A percentile compares a stretch with the other conserved stretches of the same genome.
These are phyloP conservation scores for Tenodera sinensis DNA, from an alignment of 2,888 invertebrate genomes.

Conservation along the genomic window DNA sequence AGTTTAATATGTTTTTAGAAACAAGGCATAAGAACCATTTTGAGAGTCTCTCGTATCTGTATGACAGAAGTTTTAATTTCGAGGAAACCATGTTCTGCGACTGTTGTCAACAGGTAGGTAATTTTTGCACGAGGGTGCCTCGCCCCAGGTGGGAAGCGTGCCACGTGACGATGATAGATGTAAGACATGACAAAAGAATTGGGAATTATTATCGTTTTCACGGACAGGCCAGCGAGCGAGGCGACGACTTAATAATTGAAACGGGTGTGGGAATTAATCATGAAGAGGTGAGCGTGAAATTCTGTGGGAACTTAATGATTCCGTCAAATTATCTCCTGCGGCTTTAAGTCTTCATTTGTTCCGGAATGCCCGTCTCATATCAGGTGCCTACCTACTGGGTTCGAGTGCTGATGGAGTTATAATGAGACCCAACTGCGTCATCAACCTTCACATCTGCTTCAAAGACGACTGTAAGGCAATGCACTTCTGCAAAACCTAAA, in stretches of 20 bases:
- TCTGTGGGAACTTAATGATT: not conserved
- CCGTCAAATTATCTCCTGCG: not conserved
- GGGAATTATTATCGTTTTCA: slow-evolving; percentile 12
- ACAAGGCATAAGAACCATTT: too few species aligned
- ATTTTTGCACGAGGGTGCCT: not conserved
- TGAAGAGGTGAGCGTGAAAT: not conserved
- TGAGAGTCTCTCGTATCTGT: too few species aligned
- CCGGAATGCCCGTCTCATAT: not conserved
- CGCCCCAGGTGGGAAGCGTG: not conserved
- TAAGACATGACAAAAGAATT: slow-evolving; percentile 5
- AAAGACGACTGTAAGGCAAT: too few species aligned
- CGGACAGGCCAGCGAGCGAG: not conserved
- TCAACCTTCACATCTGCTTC: too few species aligned
- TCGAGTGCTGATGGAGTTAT: not conserved
- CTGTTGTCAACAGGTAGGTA: not conserved
- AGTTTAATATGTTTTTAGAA: too few species aligned
- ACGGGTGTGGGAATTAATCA: slow-evolving; percentile 7
- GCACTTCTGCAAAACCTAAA: too few species aligned
- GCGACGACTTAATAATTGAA: slow-evolving; percentile 1
- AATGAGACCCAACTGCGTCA: too few species aligned
- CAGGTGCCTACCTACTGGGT: not conserved
- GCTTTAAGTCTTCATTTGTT: not conserved
- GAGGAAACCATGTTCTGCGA: too few species aligned
- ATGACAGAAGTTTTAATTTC: too few species aligned
- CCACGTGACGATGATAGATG: not conserved